A percentile compares a stretch with the other conserved stretches of the same genome.
These are phyloP conservation scores for Microcebus lehilahytsara DNA, from an alignment of 2,113 vertebrate genomes.

Conservation along the genomic window DNA sequence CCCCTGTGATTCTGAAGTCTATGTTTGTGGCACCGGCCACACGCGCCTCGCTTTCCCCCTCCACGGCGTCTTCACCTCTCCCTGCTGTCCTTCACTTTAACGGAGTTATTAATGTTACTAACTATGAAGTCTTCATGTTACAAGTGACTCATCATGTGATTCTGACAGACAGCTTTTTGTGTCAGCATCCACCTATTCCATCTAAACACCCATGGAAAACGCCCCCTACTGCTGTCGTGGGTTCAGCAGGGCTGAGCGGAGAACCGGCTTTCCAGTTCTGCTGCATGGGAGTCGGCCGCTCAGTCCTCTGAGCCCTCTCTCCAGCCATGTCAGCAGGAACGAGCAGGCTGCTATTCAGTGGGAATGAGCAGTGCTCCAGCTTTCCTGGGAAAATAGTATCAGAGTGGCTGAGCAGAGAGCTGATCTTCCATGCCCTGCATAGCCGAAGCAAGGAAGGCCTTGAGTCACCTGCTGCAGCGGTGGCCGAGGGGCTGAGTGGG, in stretches of 20 bases:
- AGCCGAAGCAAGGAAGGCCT: too few relatives aligned
- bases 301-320: too few relatives aligned
- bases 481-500: too few relatives aligned
- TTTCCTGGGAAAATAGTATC: background rate
- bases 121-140: background rate
- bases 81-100: too few relatives aligned
- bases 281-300: rapidly evolving
- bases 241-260: background rate
- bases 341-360: too few relatives aligned
- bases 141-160: background rate
- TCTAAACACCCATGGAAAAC: background rate
- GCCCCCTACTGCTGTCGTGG: rapidly evolving
- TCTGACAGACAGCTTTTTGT: background rate
- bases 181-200: background rate
- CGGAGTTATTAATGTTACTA: background rate
- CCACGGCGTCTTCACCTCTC: rapidly evolving
- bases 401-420: too few relatives aligned
- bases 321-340: rapidly evolving
- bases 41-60: rapidly evolving
- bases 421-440: too few relatives aligned
- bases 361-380: too few relatives aligned
- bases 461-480: rapidly evolving
- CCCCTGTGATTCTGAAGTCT: rapidly evolving
- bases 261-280: background rate
- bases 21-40: rapidly evolving